These are phyloP conservation scores for Rattus norvegicus DNA, from an alignment of 2,113 vertebrate species.

Conservation along the genomic window GRCr8 NC_086021.1:48815501-48816000, in stretches of 20 bases:
- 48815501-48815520: background rate
- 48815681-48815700: background rate
- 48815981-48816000: slow-evolving; percentile 48
- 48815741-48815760: background rate
- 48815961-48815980: background rate
- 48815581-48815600: background rate
- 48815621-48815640: background rate
- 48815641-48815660: background rate
- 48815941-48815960: slow-evolving; percentile 4
- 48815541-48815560: background rate
- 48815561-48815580: background rate
- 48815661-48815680: background rate
- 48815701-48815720: background rate
- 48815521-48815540: background rate
- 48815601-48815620: slow-evolving; percentile 17
- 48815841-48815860: background rate
- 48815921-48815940: background rate
- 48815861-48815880: background rate
- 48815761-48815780: background rate
- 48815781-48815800: background rate
- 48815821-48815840: background rate
- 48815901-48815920: background rate
- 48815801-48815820: background rate
- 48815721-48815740: background rate
- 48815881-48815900: background rate